A percentile compares a stretch with the other conserved stretches of the same genome.
Evolutionary conservation across 1,140 invertebrate genomes (phyloP).

Genomic region (Zaprionus davidi): DNA sequence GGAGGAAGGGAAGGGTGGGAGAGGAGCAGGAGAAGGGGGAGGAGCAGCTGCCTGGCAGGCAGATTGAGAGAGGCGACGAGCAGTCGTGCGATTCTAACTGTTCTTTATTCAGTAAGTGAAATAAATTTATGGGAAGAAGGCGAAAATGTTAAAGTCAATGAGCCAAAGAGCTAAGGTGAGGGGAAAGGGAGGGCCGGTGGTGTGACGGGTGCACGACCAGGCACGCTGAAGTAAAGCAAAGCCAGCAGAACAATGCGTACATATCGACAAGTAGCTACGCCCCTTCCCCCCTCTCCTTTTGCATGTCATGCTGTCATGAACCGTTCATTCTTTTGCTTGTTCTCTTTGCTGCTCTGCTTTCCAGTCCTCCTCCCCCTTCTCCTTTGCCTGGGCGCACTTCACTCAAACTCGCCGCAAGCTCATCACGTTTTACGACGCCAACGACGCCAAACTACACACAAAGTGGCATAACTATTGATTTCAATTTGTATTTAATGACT

Average conservation of each 20-base stretch:
- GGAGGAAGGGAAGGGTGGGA: not conserved
- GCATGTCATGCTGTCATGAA: constrained; percentile 1
- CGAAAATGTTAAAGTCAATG: constrained; percentile 45
- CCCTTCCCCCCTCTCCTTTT: constrained; percentile 1
- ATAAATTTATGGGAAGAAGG: constrained; percentile 67
- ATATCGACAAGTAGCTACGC: not conserved
- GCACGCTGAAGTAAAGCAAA: not conserved
- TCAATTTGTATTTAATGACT: constrained; percentile 43
- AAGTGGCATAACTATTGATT: constrained; percentile 45
- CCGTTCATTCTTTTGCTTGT: not conserved
- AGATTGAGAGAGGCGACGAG: constrained; percentile 27
- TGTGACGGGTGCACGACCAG: not conserved
- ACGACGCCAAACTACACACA: constrained; percentile 6
- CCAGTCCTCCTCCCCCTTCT: not conserved
- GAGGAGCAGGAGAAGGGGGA: not conserved
- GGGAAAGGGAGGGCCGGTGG: not conserved
- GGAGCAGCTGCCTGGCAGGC: constrained; percentile 3
- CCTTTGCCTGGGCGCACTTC: constrained; percentile 4
- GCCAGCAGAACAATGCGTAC: constrained; percentile 16
- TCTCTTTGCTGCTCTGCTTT: not conserved
- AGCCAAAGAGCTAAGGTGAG: constrained; percentile 18
- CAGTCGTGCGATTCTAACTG: constrained; percentile 78
- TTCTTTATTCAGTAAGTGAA: constrained; percentile 66
- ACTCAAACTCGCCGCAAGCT: constrained; percentile 13
- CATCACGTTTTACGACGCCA: constrained; percentile 26